Base-by-base conservation (phyloP, 2,113 vertebrate genomes). In the Dicrurus megarhynchus region DNA sequence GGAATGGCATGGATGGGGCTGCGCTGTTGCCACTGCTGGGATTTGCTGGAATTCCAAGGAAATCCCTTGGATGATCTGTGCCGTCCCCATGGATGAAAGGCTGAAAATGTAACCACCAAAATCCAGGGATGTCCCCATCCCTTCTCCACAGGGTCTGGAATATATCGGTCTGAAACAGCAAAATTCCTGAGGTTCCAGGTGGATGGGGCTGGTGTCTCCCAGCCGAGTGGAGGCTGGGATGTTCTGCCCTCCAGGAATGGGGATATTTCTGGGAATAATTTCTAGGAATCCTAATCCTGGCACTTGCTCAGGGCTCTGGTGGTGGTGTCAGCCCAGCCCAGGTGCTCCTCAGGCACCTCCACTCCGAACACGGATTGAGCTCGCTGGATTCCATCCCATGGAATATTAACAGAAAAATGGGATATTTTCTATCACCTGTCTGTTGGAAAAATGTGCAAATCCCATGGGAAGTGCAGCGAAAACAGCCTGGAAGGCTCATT, bases 1-100 rank as follows among this genome's bases (percentile, higher is more conserved):
- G 53, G 79, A 69, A 55, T 0, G 16, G 16, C 32, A 3, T 0
- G 15, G 78, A 65, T 0, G 11, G 28, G 14, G 65, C 39, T 37
- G 57, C 63, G n/a, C 60, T 33, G 21, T 21, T 13, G 41, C 41
- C 2, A 0, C 1, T 7, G 23, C 35, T 49, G 61, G 65, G 63
- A 26, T 16, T n/a, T 0, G 5, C 18, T 32, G 78, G 59, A 9
- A 9, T 8, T 16, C 47, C 15, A 2, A 80, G 53, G 67, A 3
- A 22, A 88, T 33, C 15, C 33, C 28, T 32, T 1, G 5, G 23
- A 46, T 68, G 27, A 87, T 16, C 24, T 56, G 17, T 11, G 30
- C 37, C 57, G 53, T 56, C 68, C 49, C 16, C 18, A 3, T 0
- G 35, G 79, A 46, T 28, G 28, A 69, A 69, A 78, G 42, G 23